phyloP scores from a whole-genome alignment of 2,888 invertebrate genomes.

The Podotricha telesiphe region DNA sequence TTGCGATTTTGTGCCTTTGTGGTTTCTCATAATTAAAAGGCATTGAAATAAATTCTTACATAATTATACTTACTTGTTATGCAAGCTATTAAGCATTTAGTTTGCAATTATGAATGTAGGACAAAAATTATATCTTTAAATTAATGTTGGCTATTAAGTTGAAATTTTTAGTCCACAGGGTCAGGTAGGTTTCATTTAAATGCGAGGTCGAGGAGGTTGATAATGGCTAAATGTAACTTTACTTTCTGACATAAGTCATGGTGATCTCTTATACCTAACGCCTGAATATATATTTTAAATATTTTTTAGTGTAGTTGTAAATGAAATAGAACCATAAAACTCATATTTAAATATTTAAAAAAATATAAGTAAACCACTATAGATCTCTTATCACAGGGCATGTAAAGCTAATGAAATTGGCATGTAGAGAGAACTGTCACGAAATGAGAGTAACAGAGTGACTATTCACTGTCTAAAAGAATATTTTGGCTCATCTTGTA shows the following conservation, averaged over 20 bases:
- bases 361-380: too few relatives aligned
- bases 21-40: background rate
- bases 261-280: background rate
- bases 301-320: background rate
- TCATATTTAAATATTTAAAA: too few relatives aligned
- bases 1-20: too few relatives aligned
- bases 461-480: too few relatives aligned
- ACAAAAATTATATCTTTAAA: slow-evolving; percentile 3
- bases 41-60: background rate
- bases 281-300: background rate
- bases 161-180: slow-evolving; percentile 18
- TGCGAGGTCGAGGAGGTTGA: slow-evolving; percentile 10
- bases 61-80: background rate
- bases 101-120: background rate
- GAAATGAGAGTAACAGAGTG: too few relatives aligned
- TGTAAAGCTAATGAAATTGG: too few relatives aligned
- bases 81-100: background rate
- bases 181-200: slow-evolving; percentile 18
- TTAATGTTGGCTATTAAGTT: slow-evolving; percentile 14
- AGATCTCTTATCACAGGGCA: too few relatives aligned
- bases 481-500: too few relatives aligned
- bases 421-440: too few relatives aligned
- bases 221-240: slow-evolving; percentile 13
- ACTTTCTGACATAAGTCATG: background rate
- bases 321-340: background rate